Base-by-base conservation (phyloP, 2,888 invertebrate species). In the Physocephala rufipes region DNA sequence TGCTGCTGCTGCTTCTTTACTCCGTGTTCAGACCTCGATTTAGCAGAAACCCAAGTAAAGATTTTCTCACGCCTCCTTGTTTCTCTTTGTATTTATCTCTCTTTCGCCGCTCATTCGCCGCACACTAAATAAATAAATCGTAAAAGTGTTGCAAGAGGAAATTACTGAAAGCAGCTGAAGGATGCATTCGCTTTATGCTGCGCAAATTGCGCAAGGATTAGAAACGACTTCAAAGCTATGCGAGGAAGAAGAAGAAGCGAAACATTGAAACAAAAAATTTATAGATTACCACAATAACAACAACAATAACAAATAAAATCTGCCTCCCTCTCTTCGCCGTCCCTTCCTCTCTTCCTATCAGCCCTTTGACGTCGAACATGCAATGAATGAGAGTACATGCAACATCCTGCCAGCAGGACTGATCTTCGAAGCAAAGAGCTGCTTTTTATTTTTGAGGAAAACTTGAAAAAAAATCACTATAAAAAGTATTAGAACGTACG, bases 211-310 rank as follows among this genome's bases (percentile, higher is more conserved):
- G 36, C 68, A 65, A 69, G 73, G 73, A 73, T 75, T 75, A 73
- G 64, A 73, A 73, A 71, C 67, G 71, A 75, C 73, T 75, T 74
- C 70, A 72, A 74, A 75, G 71, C 28, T 9, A 9, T 36, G 49
- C 3, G 1, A 24, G 21, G 13, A 61, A 30, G 30, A 28, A 15
- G 43, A 28, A 15, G 63, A 36, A 26, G 64, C 24, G 16, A 43
- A 9, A 36, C 5, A 36, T 36, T 36, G 26, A 36, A 21, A 67
- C 55, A 71, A 36, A 67, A 21, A 19, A 58, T 28, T 45, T 63
- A 67, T 47, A 62, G 30, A 45, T 12, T 49, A 21, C 21, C 47
- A 30, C 64, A 58, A 28, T 24, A 30, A 55, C 15, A 36, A 36
- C 36, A 36, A 36, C 36, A 36, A 36, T 9, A 36, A 36, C 36